Evolutionary conservation across 2,797 vertebrate genomes (phyloP).

Genomic region (Sebastes iracundus): DNA sequence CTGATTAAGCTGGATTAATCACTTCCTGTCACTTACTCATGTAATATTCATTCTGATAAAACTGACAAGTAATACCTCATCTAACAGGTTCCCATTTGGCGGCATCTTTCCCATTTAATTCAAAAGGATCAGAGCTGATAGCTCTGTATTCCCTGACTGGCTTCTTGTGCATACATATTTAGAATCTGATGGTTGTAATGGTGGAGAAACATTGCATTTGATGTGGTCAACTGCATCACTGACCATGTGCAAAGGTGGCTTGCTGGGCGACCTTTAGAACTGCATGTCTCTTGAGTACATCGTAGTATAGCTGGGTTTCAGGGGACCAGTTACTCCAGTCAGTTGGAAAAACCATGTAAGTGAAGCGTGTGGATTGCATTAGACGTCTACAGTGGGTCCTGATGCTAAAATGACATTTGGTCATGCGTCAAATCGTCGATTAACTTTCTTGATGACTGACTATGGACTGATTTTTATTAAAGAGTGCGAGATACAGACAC

Average conservation of each 20-base stretch:
- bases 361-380: conserved; percentile 24
- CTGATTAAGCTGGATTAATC: conserved; percentile 50
- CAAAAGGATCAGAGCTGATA: neutral
- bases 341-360: conserved; percentile 6
- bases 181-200: neutral
- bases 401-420: conserved; percentile 4
- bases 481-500: neutral
- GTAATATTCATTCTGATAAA: conserved; percentile 26
- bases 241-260: neutral
- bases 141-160: neutral
- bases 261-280: conserved; percentile 1
- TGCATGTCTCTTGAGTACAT: neutral
- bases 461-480: neutral
- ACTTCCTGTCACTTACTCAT: conserved; percentile 33
- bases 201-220: conserved; percentile 2
- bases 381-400: neutral
- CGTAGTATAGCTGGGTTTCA: neutral
- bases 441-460: neutral
- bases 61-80: conserved; percentile 6
- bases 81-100: neutral
- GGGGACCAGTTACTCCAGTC: conserved; percentile 17
- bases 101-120: neutral
- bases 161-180: neutral
- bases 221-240: neutral
- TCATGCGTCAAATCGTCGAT: neutral